A percentile compares a stretch with the other conserved stretches of the same genome.
phyloP scores from a whole-genome alignment of 2,888 invertebrate species.

The Tipula helvola region DNA sequence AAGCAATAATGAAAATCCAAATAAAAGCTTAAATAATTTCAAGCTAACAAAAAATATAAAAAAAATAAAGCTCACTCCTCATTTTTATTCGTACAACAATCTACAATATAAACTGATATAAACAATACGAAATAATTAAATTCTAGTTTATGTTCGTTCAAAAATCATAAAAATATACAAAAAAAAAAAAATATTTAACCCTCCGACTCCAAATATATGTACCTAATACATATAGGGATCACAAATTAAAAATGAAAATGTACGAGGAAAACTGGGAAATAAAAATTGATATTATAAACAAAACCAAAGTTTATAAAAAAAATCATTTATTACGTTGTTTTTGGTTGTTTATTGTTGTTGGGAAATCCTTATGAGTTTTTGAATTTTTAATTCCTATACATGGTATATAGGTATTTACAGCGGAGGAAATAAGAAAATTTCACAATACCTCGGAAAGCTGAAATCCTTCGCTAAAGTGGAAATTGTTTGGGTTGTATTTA shows the following conservation, averaged over 20 bases:
- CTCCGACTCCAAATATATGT: not conserved
- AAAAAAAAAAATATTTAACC: not conserved
- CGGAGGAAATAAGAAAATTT: too few relatives aligned
- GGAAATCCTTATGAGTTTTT: not conserved
- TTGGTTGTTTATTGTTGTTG: not conserved
- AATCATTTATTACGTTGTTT: not conserved
- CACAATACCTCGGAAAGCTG: too few relatives aligned
- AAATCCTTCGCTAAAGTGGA: too few relatives aligned
- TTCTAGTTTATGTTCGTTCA: not conserved
- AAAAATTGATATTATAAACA: not conserved
- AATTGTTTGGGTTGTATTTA: too few relatives aligned
- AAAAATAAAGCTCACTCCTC: not conserved
- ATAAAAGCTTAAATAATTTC: not conserved
- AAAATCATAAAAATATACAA: not conserved
- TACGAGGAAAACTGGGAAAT: not conserved
- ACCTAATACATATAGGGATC: not conserved
- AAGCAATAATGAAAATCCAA: not conserved
- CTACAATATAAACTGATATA: not conserved
- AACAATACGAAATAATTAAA: not conserved
- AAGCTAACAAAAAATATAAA: not conserved
- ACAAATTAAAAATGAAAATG: not conserved
- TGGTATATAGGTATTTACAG: not conserved
- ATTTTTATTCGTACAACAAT: not conserved
- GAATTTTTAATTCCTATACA: not conserved
- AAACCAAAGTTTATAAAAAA: not conserved